These are phyloP conservation scores for Hermetia illucens DNA, from an alignment of 1,140 invertebrate species.

Conservation along the genomic window DNA sequence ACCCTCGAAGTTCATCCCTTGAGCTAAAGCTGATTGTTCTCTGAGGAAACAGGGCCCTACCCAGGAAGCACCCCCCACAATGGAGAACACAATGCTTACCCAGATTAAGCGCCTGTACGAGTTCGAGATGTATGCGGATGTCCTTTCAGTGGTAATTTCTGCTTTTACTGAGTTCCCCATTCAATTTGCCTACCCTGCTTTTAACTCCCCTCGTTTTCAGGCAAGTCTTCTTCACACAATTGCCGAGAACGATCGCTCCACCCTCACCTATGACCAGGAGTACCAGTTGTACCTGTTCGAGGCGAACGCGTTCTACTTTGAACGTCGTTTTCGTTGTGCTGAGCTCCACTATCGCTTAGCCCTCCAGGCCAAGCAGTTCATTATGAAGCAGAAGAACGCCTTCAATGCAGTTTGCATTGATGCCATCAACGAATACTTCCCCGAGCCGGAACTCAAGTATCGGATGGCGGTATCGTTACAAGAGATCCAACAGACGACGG, in stretches of 20 bases:
- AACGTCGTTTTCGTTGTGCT: conserved; percentile 15
- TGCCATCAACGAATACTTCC: conserved; percentile 28
- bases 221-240: conserved; percentile 18
- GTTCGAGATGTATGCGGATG: conserved; percentile 20
- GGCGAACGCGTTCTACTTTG: conserved; percentile 14
- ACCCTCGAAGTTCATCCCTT: too few relatives aligned
- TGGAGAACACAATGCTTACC: conserved; percentile 20
- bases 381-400: conserved; percentile 16
- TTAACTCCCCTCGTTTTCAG: conserved; percentile 11
- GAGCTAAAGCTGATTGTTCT: too few relatives aligned
- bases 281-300: conserved; percentile 20
- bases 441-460: conserved; percentile 53
- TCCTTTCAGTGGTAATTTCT: conserved; percentile 16
- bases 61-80: too few relatives aligned
- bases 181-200: not conserved
- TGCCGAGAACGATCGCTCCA: conserved; percentile 18
- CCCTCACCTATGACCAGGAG: conserved; percentile 20
- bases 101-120: conserved; percentile 25
- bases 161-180: not conserved
- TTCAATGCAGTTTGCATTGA: conserved; percentile 18
- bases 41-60: too few relatives aligned
- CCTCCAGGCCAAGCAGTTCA: conserved; percentile 13
- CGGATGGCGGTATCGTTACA: conserved; percentile 50
- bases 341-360: conserved; percentile 12
- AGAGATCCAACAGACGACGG: conserved; percentile 43